These are phyloP conservation scores for Drosophila flavopinicola DNA, from an alignment of 2,888 invertebrate genomes.

Conservation along the genomic window DNA sequence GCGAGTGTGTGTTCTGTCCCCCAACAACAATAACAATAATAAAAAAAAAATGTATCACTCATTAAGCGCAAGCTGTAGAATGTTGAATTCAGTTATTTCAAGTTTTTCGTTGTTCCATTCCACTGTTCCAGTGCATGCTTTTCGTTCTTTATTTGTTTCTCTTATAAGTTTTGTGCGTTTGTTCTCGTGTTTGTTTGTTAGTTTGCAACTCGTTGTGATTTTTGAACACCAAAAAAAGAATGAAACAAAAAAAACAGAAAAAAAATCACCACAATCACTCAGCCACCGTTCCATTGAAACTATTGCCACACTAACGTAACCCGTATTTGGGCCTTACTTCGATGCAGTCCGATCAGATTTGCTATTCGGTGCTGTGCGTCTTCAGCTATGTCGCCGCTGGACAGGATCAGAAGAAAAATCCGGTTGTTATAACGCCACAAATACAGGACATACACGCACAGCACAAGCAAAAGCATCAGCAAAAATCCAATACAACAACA, in stretches of 20 bases:
- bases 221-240: neutral
- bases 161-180: conserved; percentile 24
- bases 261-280: neutral
- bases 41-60: conserved; percentile 19
- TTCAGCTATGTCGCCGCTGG: conserved; percentile 99
- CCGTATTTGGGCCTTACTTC: conserved; percentile 26
- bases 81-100: neutral
- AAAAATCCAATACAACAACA: conserved; percentile 44
- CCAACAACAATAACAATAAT: conserved; percentile 22
- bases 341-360: conserved; percentile 97
- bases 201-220: conserved; percentile 44
- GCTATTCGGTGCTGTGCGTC: conserved; percentile 99
- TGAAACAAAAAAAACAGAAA: neutral
- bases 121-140: conserved; percentile 47
- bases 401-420: conserved; percentile 88
- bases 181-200: conserved; percentile 29
- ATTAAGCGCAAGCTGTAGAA: conserved; percentile 36
- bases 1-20: neutral
- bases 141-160: conserved; percentile 10
- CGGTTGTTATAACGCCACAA: conserved; percentile 82
- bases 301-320: conserved; percentile 43
- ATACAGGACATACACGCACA: conserved; percentile 83
- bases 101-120: conserved; percentile 41
- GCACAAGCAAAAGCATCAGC: conserved; percentile 80
- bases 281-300: conserved; percentile 37